These are phyloP conservation scores for Cephalopholis sonnerati DNA, from an alignment of 2,113 vertebrate species.

Conservation along the genomic window DNA sequence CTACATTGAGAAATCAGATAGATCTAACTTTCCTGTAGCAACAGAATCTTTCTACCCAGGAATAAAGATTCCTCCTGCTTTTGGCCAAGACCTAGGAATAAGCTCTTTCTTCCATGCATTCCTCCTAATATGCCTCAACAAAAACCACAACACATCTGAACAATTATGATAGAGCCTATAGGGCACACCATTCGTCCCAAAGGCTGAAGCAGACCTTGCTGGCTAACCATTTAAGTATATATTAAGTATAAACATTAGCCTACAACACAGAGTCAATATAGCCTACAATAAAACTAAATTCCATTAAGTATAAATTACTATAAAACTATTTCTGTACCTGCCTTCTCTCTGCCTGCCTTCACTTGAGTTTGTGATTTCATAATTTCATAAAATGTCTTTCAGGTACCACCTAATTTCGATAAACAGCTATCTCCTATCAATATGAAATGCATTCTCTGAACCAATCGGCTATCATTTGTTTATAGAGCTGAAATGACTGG, in stretches of 20 bases:
- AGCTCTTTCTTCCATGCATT: neutral
- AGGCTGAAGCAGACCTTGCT: neutral
- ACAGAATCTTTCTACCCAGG: neutral
- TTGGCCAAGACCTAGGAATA: no score
- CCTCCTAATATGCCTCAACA: neutral
- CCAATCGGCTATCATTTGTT: no score
- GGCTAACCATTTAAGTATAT: neutral
- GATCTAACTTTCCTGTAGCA: neutral
- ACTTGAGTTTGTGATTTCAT: neutral
- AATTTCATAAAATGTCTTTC: no score
- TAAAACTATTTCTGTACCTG: no score
- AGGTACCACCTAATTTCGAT: no score
- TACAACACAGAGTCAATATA: neutral
- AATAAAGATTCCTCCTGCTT: neutral
- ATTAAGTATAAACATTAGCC: neutral
- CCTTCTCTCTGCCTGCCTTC: neutral
- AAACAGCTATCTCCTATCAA: no score
- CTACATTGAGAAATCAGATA: neutral
- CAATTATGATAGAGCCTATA: neutral
- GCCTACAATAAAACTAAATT: no score
- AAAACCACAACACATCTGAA: neutral
- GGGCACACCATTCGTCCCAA: neutral
- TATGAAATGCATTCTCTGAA: no score
- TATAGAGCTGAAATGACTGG: no score
- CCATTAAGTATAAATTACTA: no score